Percentiles rank a stretch among this genome's conserved stretches.
phyloP scores from a whole-genome alignment of 2,888 invertebrate species.

The Archips xylosteana region DNA sequence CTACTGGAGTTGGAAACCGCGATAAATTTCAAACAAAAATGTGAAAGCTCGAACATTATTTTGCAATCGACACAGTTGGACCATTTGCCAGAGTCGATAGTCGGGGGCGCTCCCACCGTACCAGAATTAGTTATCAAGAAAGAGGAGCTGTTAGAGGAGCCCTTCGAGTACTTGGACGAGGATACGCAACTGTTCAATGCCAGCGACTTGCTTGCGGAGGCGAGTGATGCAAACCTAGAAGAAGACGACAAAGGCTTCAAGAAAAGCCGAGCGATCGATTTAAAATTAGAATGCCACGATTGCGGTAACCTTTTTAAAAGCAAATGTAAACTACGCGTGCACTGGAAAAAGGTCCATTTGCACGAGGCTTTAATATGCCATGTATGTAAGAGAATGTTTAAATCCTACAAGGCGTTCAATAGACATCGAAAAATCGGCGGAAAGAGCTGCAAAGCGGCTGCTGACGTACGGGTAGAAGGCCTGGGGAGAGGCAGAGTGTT shows the following conservation, averaged over 20 bases:
- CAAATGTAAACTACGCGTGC: slow-evolving; percentile 62
- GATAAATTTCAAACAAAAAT: slow-evolving; percentile 67
- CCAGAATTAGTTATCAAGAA: slow-evolving; percentile 50
- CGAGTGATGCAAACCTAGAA: slow-evolving; percentile 19
- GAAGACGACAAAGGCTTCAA: slow-evolving; percentile 33
- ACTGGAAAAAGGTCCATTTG: slow-evolving; percentile 61
- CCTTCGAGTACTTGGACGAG: slow-evolving; percentile 44
- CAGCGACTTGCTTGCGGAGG: slow-evolving; percentile 16
- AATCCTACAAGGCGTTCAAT: slow-evolving; percentile 48
- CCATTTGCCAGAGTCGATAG: slow-evolving; percentile 14
- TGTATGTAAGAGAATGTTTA: slow-evolving; percentile 52
- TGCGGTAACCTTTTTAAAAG: slow-evolving; percentile 60
- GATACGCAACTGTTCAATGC: slow-evolving; percentile 42
- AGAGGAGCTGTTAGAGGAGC: slow-evolving; percentile 46
- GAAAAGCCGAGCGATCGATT: slow-evolving; percentile 52
- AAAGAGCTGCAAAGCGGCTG: slow-evolving; percentile 52
- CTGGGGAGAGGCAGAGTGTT: slow-evolving; percentile 59
- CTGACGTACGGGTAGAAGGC: slow-evolving; percentile 59
- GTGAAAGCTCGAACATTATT: slow-evolving; percentile 62
- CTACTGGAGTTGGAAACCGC: slow-evolving; percentile 66
- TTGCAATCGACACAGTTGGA: slow-evolving; percentile 49
- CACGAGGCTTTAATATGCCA: slow-evolving; percentile 52
- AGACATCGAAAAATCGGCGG: slow-evolving; percentile 49
- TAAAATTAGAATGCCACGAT: slow-evolving; percentile 62
- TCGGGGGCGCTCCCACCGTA: slow-evolving; percentile 17